Conservation (phyloP, 2,888 invertebrate genomes). For the Dolomedes plantarius region DNA sequence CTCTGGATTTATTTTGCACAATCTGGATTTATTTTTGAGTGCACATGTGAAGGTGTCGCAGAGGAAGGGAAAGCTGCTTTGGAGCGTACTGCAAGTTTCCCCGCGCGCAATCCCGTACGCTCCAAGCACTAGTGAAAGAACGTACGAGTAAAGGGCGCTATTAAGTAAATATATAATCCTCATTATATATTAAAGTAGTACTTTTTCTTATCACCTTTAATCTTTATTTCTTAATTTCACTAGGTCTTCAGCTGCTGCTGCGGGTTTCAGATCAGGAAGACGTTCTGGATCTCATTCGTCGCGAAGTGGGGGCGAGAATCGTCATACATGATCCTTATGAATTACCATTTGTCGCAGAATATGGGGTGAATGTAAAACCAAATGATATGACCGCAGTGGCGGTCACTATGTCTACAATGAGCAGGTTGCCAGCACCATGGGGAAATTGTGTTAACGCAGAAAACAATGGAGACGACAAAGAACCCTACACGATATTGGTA, state of each 20-base stretch:
- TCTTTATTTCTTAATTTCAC: too few relatives aligned
- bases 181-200: too few relatives aligned
- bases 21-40: too few relatives aligned
- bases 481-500: conserved; percentile 46
- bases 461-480: background rate
- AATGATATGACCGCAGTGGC: conserved; percentile 38
- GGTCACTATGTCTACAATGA: conserved; percentile 19
- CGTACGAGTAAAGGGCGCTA: too few relatives aligned
- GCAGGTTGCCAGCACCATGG: conserved; percentile 26
- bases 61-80: too few relatives aligned
- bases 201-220: too few relatives aligned
- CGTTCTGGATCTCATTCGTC: conserved; percentile 16
- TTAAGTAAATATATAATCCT: too few relatives aligned
- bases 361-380: conserved; percentile 31
- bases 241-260: conserved; percentile 44
- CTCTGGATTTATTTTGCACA: too few relatives aligned
- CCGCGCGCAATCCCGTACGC: too few relatives aligned
- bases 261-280: conserved; percentile 20
- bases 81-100: too few relatives aligned
- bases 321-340: conserved; percentile 21
- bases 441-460: conserved; percentile 7
- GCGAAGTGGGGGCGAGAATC: conserved; percentile 35
- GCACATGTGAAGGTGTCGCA: too few relatives aligned
- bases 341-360: conserved; percentile 39
- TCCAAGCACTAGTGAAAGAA: too few relatives aligned